Percentiles rank a stretch among this genome's conserved stretches.
These are phyloP conservation scores for Pomacea maculata DNA, from an alignment of 1,140 invertebrate genomes.

Conservation along the genomic window DNA sequence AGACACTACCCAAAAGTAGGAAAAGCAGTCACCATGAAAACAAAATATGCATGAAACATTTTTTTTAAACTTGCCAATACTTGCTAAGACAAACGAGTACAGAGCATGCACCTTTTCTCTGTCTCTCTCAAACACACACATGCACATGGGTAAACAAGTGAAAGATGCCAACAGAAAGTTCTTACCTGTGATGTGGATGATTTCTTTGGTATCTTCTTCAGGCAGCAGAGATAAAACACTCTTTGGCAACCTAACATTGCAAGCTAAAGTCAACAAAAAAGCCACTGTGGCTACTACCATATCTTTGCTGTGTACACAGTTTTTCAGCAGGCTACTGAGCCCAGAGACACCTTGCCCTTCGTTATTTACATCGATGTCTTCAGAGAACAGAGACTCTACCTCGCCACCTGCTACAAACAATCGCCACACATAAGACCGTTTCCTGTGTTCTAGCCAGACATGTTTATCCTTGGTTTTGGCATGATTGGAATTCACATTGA, in stretches of 20 bases:
- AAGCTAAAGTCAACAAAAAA: constrained; percentile 25
- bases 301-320: constrained; percentile 9
- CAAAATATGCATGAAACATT: too few relatives aligned
- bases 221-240: constrained; percentile 20
- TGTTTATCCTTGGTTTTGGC: neutral
- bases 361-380: constrained; percentile 7
- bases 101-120: too few relatives aligned
- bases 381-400: constrained; percentile 32
- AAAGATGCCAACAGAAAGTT: neutral
- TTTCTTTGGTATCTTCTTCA: constrained; percentile 11
- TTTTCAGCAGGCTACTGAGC: neutral
- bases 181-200: constrained; percentile 26
- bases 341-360: neutral
- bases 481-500: constrained; percentile 19
- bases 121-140: too few relatives aligned
- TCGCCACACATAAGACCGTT: constrained; percentile 35
- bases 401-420: constrained; percentile 39
- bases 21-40: too few relatives aligned
- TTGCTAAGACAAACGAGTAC: too few relatives aligned
- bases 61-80: too few relatives aligned
- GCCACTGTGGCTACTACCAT: constrained; percentile 20
- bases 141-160: neutral
- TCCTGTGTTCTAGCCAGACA: constrained; percentile 16
- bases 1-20: too few relatives aligned
- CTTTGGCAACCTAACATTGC: constrained; percentile 20